phyloP scores from a whole-genome alignment of 2,113 vertebrate species.

The Pachyramphus minor region DNA sequence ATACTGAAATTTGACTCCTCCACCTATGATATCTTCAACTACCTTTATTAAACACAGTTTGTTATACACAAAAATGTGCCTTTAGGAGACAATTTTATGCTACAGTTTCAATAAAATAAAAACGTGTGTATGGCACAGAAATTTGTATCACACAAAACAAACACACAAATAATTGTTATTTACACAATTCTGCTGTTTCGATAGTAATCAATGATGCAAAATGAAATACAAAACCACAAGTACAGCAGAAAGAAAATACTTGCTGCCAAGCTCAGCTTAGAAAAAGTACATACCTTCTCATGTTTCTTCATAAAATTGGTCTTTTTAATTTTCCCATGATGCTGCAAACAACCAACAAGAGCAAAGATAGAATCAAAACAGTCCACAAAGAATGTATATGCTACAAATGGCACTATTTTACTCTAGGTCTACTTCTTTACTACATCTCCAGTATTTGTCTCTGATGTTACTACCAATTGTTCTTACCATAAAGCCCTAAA shows the following conservation, averaged over 20 bases:
- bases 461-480: background rate
- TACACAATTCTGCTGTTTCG: background rate
- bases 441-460: background rate
- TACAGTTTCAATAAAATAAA: background rate
- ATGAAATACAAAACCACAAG: background rate
- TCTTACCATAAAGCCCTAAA: background rate
- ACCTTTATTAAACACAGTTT: background rate
- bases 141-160: background rate
- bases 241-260: background rate
- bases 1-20: background rate
- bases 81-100: background rate
- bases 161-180: background rate
- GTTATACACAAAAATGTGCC: background rate
- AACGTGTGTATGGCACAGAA: background rate
- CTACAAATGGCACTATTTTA: background rate
- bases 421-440: background rate
- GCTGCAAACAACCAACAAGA: constrained; percentile 71
- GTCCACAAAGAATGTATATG: background rate
- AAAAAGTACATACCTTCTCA: constrained; percentile 82
- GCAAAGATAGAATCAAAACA: background rate
- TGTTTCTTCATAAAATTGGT: constrained; percentile 93
- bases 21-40: background rate
- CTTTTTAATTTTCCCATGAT: constrained; percentile 94
- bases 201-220: background rate
- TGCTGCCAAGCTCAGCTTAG: background rate